Conservation (phyloP, 2,113 vertebrate species). For the Seriola dumerili region DNA sequence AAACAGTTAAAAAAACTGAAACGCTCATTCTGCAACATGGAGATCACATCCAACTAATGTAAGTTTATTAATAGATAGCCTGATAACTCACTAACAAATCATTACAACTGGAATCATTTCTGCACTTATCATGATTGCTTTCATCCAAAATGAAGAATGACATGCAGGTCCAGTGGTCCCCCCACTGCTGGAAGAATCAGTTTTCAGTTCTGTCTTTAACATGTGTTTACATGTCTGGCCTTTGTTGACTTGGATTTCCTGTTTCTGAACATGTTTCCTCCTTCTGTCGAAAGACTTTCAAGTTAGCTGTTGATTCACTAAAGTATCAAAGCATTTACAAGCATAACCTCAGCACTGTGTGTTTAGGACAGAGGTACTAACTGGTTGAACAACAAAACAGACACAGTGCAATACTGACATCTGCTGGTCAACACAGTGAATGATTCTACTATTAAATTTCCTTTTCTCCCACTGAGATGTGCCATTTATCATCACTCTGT, state of each 20-base stretch:
- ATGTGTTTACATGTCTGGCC: not conserved
- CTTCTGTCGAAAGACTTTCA: not conserved
- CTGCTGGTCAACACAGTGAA: constrained; percentile 62
- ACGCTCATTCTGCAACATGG: not conserved
- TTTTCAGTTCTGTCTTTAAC: not conserved
- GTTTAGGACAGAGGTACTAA: not conserved
- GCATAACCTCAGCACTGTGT: not conserved
- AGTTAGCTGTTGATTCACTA: not conserved
- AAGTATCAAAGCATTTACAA: not conserved
- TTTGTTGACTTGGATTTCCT: not conserved
- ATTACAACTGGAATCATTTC: not conserved
- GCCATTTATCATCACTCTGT: not conserved
- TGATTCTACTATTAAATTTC: not conserved
- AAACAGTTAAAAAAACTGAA: not conserved
- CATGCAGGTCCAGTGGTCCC: not conserved
- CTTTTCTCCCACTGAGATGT: not conserved
- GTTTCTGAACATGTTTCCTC: not conserved
- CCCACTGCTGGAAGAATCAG: not conserved
- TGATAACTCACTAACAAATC: not conserved
- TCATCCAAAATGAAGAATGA: not conserved
- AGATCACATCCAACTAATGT: not conserved
- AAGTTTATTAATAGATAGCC: not conserved
- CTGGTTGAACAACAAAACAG: not conserved
- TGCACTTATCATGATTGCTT: not conserved
- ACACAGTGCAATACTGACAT: constrained; percentile 65